Evolutionary conservation across 1,140 invertebrate species (phyloP).

Genomic region (Oreohelix idahoensis): DNA sequence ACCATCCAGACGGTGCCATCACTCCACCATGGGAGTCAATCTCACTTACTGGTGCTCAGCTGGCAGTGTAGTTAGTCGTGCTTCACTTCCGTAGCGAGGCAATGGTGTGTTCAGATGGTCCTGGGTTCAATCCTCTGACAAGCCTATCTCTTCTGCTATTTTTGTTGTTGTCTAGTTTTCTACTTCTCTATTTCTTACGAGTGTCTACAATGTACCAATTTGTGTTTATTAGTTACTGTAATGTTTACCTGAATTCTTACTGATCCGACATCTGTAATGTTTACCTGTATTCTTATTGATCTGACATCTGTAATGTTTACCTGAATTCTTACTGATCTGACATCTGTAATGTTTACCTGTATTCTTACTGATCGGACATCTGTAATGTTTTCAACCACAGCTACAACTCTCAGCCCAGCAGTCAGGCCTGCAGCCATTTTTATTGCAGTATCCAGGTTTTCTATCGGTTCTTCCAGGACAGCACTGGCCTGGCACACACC

Average conservation of each 20-base stretch:
- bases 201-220: too few relatives aligned
- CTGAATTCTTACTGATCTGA: constrained; percentile 83
- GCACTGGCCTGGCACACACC: constrained; percentile 78
- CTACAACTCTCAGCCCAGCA: constrained; percentile 87
- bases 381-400: constrained; percentile 86
- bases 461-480: constrained; percentile 87
- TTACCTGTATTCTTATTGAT: constrained; percentile 84
- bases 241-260: constrained; percentile 83
- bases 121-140: too few relatives aligned
- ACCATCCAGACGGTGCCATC: too few relatives aligned
- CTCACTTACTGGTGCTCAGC: too few relatives aligned
- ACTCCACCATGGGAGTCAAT: too few relatives aligned
- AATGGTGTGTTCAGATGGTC: too few relatives aligned
- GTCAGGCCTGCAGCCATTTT: constrained; percentile 95
- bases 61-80: too few relatives aligned
- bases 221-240: too few relatives aligned
- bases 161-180: too few relatives aligned
- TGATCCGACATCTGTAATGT: constrained; percentile 82
- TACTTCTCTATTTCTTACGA: too few relatives aligned
- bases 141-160: too few relatives aligned
- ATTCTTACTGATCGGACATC: constrained; percentile 83
- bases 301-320: constrained; percentile 83
- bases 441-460: constrained; percentile 86
- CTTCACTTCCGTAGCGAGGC: too few relatives aligned
- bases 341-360: constrained; percentile 80